Evolutionary conservation across 2,888 invertebrate genomes (phyloP).

Genomic region (Salpingus planirostris): DNA sequence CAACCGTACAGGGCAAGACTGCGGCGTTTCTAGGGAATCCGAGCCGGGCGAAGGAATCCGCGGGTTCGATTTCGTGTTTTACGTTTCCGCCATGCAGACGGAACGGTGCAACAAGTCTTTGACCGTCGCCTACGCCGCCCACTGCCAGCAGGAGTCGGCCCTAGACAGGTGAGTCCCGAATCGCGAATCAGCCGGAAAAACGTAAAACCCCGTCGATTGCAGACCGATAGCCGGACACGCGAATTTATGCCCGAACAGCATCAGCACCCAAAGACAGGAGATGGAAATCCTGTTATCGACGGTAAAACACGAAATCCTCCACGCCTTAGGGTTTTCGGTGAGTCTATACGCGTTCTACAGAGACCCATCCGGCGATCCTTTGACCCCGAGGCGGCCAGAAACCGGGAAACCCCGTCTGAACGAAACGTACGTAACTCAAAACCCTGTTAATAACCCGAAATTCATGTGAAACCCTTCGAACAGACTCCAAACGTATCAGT

Average conservation of each 20-base stretch:
- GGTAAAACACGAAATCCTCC: constrained; percentile 97
- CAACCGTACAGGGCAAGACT: constrained; percentile 78
- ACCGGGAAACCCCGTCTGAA: constrained; percentile 85
- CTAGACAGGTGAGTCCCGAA: constrained; percentile 60
- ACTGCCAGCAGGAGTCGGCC: constrained; percentile 93
- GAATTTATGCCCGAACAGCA: constrained; percentile 91
- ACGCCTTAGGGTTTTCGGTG: constrained; percentile 95
- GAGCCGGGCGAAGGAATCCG: constrained; percentile 58
- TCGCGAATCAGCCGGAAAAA: constrained; percentile 2
- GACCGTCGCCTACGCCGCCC: constrained; percentile 96
- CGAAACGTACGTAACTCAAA: no score
- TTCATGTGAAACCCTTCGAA: no score
- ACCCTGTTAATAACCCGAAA: no score
- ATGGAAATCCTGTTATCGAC: constrained; percentile 87
- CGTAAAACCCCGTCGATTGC: no score
- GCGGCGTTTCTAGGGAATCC: constrained; percentile 51
- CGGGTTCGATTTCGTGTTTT: constrained; percentile 90
- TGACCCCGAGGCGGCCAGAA: constrained; percentile 69
- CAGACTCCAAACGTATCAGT: constrained; percentile 83
- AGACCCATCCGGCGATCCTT: constrained; percentile 79
- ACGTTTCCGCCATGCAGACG: constrained; percentile 91
- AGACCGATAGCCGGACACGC: constrained; percentile 98
- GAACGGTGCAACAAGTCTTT: constrained; percentile 83
- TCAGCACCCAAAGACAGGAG: constrained; percentile 86
- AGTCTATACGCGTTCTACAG: constrained; percentile 95